These are phyloP conservation scores for Thumatha senex DNA, from an alignment of 2,888 invertebrate genomes.

Conservation along the genomic window DNA sequence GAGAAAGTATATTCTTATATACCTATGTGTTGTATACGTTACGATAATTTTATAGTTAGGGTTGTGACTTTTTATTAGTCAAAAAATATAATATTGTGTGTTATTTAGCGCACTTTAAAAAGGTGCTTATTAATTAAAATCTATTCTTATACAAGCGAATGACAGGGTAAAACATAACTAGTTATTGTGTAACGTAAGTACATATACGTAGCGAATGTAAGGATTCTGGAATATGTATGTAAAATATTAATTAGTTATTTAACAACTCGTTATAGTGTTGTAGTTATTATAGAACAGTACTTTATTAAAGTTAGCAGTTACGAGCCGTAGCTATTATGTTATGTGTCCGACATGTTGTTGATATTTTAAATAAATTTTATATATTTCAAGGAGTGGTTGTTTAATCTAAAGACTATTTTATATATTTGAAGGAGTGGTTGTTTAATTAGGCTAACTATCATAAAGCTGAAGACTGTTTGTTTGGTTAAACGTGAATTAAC, in stretches of 20 bases:
- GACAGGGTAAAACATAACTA: slow-evolving; percentile 45
- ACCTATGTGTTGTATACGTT: slow-evolving; percentile 9
- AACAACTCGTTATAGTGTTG: too few species aligned
- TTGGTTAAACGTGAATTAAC: too few species aligned
- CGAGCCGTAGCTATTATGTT: slow-evolving; percentile 1
- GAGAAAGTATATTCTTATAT: slow-evolving; percentile 12
- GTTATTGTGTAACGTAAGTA: slow-evolving; percentile 15
- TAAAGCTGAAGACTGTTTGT: too few species aligned
- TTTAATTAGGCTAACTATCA: too few species aligned
- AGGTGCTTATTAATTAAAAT: slow-evolving; percentile 8
- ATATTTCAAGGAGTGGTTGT: slow-evolving; percentile 9
- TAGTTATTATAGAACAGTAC: too few species aligned
- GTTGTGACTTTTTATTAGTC: slow-evolving; percentile 24
- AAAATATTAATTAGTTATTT: too few species aligned
- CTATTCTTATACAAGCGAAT: slow-evolving; percentile 22
- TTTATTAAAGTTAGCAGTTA: not conserved
- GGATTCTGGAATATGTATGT: not conserved
- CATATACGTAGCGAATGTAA: slow-evolving; percentile 16
- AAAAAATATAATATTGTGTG: slow-evolving; percentile 18
- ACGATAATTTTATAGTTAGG: slow-evolving; percentile 18
- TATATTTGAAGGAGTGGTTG: too few species aligned
- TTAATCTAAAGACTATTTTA: not conserved
- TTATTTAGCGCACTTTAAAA: slow-evolving; percentile 19
- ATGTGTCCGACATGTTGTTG: slow-evolving; percentile 8
- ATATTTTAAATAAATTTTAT: slow-evolving; percentile 19